Base-by-base conservation (phyloP, 2,888 invertebrate genomes). In the Trichopoda pennipes region DNA sequence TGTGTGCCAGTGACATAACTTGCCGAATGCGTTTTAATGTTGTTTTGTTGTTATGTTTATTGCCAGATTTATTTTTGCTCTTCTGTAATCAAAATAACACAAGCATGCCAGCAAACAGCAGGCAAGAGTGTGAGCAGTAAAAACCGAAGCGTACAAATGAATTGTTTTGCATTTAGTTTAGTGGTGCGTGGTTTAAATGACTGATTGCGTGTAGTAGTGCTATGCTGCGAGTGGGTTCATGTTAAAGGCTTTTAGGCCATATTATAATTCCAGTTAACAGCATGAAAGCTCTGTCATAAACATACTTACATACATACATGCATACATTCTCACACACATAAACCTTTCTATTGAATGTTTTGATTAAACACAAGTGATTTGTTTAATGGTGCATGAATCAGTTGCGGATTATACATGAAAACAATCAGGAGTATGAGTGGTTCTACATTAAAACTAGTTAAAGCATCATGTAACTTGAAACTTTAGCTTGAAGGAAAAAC, bases 361-460 rank as follows among this genome's bases (percentile, higher is more conserved):
- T 85, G 84, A 84, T 82, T 83, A 83, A 83, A 77, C 81, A 81
- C 72, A 66, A 84, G 84, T 81, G 84, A 85, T 84, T 84, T 84
- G 80, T 84, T 84, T 84, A 85, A 85, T 85, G 84, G 81, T 64
- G 81, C 85, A 81, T 85, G 81, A 84, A 85, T 84, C 84, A 80
- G 81, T 80, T 82, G 72, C 82, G 81, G 83, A 85, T 85, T 84
- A 85, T 79, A 72, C 80, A 58, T 78, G 75, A 78, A 61, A 68
- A 75, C 38, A 51, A 76, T 42, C 66, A 63, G 16, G 49, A 73
- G 70, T 49, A 72, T 61, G 61, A 68, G 63, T 44, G 51, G 49
- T 58, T 68, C 42, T 17, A 55, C 56, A 28, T 28, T 12, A 51
- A 51, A 70, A 70, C 69, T 53, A 44, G 80, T 64, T 64, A 66